These are phyloP conservation scores for Ptychoptera albimana DNA, from an alignment of 2,888 invertebrate species.

Conservation along the genomic window DNA sequence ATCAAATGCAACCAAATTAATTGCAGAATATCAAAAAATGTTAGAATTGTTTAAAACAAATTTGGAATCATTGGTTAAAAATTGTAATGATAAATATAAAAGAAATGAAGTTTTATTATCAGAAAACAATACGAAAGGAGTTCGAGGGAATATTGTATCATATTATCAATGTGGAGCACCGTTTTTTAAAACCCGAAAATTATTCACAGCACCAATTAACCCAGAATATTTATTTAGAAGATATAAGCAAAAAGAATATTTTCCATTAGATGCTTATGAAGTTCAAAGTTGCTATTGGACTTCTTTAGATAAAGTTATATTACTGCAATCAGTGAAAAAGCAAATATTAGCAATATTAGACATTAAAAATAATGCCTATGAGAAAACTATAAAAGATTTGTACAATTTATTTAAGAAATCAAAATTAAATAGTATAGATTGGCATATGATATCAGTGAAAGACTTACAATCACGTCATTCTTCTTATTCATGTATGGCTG, in stretches of 20 bases:
- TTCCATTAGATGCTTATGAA: constrained; percentile 30
- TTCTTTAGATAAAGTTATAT: constrained; percentile 36
- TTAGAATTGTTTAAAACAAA: constrained; percentile 15
- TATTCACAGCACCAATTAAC: constrained; percentile 40
- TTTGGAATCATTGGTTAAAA: constrained; percentile 13
- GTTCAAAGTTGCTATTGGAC: constrained; percentile 37
- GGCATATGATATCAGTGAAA: constrained; percentile 21
- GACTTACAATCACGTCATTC: constrained; percentile 38
- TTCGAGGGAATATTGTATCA: constrained; percentile 14
- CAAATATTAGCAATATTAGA: constrained; percentile 17
- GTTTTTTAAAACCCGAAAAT: constrained; percentile 47
- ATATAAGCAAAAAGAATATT: constrained; percentile 19
- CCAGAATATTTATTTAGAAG: constrained; percentile 38
- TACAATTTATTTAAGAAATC: constrained; percentile 11
- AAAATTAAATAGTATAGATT: constrained; percentile 22
- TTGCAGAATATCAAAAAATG: constrained; percentile 18
- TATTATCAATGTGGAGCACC: constrained; percentile 37
- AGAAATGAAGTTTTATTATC: constrained; percentile 15
- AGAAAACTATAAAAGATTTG: constrained; percentile 11
- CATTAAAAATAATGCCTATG: not conserved
- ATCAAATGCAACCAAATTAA: constrained; percentile 17
- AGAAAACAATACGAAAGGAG: constrained; percentile 5
- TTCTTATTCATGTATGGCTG: constrained; percentile 43
- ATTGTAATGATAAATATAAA: constrained; percentile 15
- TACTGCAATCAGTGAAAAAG: constrained; percentile 34